phyloP scores from a whole-genome alignment of 2,797 vertebrate species.

The Forpus xanthops region DNA sequence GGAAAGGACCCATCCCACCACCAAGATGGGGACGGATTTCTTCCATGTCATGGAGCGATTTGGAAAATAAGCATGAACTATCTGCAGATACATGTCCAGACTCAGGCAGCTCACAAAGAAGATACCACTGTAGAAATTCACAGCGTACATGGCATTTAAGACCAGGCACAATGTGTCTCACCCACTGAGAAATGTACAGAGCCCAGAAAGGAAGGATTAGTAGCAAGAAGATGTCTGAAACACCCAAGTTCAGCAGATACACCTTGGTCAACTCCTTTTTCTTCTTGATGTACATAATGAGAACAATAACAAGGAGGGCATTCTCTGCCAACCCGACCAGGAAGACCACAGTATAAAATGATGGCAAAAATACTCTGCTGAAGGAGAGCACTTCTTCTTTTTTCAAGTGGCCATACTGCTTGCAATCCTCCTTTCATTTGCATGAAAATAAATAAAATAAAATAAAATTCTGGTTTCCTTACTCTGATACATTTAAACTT shows the following conservation, averaged over 20 bases:
- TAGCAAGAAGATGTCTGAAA: conserved; percentile 77
- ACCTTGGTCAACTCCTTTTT: conserved; percentile 50
- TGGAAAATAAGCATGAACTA: conserved; percentile 29
- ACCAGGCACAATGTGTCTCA: conserved; percentile 68
- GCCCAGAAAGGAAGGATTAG: conserved; percentile 79
- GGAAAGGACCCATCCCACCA: conserved; percentile 68
- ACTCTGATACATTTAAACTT: not conserved
- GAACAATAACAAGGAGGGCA: conserved; percentile 53
- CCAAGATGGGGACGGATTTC: not conserved
- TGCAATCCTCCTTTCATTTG: not conserved
- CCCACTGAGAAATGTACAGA: conserved; percentile 61
- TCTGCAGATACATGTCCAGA: conserved; percentile 74
- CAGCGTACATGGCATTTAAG: conserved; percentile 69
- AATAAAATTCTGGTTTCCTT: not conserved
- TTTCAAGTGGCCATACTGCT: conserved; percentile 53
- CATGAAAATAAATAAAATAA: not conserved
- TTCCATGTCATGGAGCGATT: not conserved
- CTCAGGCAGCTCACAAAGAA: conserved; percentile 78
- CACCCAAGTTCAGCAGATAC: conserved; percentile 74
- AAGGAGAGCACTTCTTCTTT: conserved; percentile 73
- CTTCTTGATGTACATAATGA: conserved; percentile 46
- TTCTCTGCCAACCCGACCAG: conserved; percentile 69
- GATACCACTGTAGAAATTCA: conserved; percentile 78
- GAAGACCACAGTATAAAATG: conserved; percentile 70
- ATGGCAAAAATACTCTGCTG: conserved; percentile 67